Evolutionary conservation across 2,797 vertebrate genomes (phyloP).

Genomic region (Gephyroberyx darwinii): DNA sequence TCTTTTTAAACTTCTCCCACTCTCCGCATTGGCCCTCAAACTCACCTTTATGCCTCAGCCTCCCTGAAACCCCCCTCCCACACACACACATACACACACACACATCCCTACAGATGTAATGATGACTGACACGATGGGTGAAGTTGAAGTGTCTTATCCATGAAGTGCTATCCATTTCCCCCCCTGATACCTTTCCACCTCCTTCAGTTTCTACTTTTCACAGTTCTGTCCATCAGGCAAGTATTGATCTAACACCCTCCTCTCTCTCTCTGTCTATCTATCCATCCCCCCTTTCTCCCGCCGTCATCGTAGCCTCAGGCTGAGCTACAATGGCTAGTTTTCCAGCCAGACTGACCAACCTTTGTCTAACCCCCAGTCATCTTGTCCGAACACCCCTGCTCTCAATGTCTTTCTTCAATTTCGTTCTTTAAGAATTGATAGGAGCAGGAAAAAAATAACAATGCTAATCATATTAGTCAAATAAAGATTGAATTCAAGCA

Average conservation of each 20-base stretch:
- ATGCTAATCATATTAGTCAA: no score
- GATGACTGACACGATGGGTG: conserved; percentile 6
- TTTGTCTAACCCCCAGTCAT: background rate
- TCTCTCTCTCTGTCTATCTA: conserved; percentile 5
- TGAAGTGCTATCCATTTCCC: no score
- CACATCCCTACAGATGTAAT: background rate
- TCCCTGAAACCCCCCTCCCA: conserved; percentile 6
- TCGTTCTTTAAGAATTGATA: no score
- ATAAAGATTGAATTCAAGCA: no score
- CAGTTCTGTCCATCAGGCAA: conserved; percentile 8
- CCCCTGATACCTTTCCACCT: background rate
- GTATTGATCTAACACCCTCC: conserved; percentile 19
- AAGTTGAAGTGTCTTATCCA: background rate
- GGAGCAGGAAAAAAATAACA: no score
- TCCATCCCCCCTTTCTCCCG: background rate
- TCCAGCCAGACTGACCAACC: background rate
- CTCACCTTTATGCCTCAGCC: background rate
- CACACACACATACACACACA: conserved; percentile 4
- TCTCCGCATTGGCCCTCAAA: background rate
- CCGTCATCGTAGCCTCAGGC: conserved; percentile 10
- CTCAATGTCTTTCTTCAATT: no score
- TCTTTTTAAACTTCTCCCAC: background rate
- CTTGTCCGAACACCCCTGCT: no score
- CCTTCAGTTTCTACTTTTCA: background rate
- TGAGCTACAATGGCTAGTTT: background rate